Conservation (phyloP, 1,140 invertebrate species). For the Meteorus sp. region DNA sequence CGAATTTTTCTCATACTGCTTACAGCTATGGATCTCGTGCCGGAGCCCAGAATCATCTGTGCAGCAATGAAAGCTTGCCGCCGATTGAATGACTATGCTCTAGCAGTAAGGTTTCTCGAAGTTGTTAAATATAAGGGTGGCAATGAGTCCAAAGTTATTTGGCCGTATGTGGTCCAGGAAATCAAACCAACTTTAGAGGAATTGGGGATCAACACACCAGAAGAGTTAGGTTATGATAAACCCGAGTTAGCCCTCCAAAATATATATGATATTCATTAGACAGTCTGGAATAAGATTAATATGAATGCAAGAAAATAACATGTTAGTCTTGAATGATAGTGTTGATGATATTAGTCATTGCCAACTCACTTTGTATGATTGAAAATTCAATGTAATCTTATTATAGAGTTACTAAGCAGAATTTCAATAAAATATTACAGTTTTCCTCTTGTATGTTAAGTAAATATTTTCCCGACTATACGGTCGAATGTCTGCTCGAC, state of each 20-base stretch:
- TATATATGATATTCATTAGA: conserved; percentile 69
- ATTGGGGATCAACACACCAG: conserved; percentile 90
- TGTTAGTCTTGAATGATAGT: not conserved
- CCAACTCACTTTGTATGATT: no score
- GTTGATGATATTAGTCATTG: not conserved
- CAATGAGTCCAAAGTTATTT: conserved; percentile 75
- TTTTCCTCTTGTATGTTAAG: no score
- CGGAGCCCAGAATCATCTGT: conserved; percentile 91
- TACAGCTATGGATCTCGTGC: conserved; percentile 88
- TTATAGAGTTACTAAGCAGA: no score
- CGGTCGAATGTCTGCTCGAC: no score
- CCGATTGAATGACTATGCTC: conserved; percentile 89
- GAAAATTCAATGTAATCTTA: no score
- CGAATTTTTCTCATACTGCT: no score
- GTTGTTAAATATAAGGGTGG: conserved; percentile 90
- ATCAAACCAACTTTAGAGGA: conserved; percentile 90
- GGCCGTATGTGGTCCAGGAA: conserved; percentile 91
- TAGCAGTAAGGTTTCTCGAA: conserved; percentile 92
- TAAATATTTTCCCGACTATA: no score
- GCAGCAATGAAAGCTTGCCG: conserved; percentile 92
- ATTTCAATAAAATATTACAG: no score
- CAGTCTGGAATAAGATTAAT: conserved; percentile 2
- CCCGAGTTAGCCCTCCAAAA: conserved; percentile 86
- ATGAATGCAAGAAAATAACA: conserved; percentile 7
- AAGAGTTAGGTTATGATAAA: conserved; percentile 96